Evolutionary conservation across 2,888 invertebrate species (phyloP), one percentile per base, ranked within the genome.

Genomic region (Digitonthophagus gazella): DNA sequence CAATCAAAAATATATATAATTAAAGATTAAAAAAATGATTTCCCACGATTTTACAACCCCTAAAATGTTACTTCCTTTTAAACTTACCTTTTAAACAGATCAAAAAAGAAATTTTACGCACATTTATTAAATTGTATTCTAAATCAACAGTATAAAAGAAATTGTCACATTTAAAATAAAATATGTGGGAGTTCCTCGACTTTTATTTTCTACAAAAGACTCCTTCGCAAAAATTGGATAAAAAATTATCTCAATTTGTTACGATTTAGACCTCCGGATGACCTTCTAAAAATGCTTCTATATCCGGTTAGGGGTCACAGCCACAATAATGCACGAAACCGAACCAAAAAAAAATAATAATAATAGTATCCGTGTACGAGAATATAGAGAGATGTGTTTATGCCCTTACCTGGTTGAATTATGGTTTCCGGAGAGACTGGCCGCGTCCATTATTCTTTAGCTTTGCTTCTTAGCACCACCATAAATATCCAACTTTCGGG

Each of bases 381-480:
- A 61, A n/a, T 15, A 61, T 58, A 18, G 61, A 44, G 28, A 44
- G 28, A 44, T 44, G 28, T 44, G 28, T 44, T 61, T 61, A 61
- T 19, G 61, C 20, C 15, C 54, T 55, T 65, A 65, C 54, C 55
- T 65, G 65, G 8, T 18, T 65, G 65, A 65, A 44, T 65, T 65
- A 65, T 65, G 55, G 16, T 55, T 65, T 65, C 65, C 65, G 65
- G 65, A 65, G 65, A 55, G 16, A 65, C 19, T 18, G 61, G 61
- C 28, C 28, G 61, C 19, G 18, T 61, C 61, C 61, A 61, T 61
- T 61, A 61, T 61, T 61, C 61, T 18, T 61, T 61, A 61, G 61
- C 61, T 61, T 61, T 61, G 61, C 20, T 18, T 8, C 61, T 20
- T 44, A 18, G 61, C 19, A 61, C 61, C 61, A 19, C 20, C 61